phyloP scores from a whole-genome alignment of 2,113 vertebrate species.

The Ctenomys sociabilis region DNA sequence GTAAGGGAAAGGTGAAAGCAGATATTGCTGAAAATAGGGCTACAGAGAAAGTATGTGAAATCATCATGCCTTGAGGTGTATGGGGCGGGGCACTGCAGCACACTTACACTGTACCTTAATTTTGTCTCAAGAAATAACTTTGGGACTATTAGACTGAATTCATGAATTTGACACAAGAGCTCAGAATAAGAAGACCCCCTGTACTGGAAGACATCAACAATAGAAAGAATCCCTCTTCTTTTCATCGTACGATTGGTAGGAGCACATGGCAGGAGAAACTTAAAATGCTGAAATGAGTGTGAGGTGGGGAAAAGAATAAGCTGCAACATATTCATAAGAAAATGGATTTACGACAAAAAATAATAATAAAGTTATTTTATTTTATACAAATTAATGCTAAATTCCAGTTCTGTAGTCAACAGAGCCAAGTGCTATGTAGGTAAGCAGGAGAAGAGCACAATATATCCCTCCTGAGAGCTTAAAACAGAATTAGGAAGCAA shows the following conservation, averaged over 20 bases:
- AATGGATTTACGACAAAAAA: background rate
- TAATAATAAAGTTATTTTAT: slow-evolving; percentile 8
- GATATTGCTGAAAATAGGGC: background rate
- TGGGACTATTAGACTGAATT: slow-evolving; percentile 8
- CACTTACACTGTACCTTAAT: background rate
- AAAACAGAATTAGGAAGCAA: no score
- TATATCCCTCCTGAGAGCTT: background rate
- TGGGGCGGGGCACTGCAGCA: background rate
- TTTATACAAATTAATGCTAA: slow-evolving; percentile 16
- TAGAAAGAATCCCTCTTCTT: background rate
- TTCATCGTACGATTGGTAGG: background rate
- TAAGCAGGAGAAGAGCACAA: background rate
- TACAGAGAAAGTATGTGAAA: background rate
- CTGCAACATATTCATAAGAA: background rate
- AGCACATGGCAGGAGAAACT: background rate
- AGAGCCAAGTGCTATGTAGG: background rate
- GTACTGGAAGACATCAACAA: background rate
- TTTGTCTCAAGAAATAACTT: slow-evolving; percentile 52
- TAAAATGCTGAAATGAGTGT: background rate
- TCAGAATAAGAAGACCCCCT: slow-evolving; percentile 17
- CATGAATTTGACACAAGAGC: slow-evolving; percentile 8
- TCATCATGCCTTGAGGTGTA: background rate
- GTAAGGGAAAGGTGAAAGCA: slow-evolving; percentile 16
- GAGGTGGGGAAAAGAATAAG: background rate
- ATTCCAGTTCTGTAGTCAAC: background rate